phyloP scores from a whole-genome alignment of 2,797 vertebrate genomes.

The Neosilurus mollespiculum region DNA sequence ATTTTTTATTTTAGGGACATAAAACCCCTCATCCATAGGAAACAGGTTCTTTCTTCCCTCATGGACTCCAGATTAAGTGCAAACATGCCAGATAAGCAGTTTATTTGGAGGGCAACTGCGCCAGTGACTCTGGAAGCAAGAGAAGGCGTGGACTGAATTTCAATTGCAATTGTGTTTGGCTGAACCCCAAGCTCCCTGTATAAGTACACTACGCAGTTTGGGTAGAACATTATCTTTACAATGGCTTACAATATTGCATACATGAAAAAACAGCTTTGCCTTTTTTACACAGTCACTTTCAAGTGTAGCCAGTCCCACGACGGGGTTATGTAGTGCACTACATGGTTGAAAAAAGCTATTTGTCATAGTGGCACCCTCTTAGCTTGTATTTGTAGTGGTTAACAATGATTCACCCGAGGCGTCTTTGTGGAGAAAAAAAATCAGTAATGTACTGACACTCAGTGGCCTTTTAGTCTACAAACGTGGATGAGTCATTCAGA shows the following conservation, averaged over 20 bases:
- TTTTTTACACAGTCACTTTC: background rate
- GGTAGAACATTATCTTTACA: background rate
- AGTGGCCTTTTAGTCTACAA: background rate
- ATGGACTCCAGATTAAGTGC: slow-evolving; percentile 31
- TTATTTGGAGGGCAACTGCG: slow-evolving; percentile 56
- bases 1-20: background rate
- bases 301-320: background rate
- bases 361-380: background rate
- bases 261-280: too few species aligned
- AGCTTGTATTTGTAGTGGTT: background rate
- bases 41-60: background rate
- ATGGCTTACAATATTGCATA: background rate
- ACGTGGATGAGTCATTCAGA: background rate
- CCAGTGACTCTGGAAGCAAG: slow-evolving; percentile 62
- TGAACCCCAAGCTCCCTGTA: slow-evolving; percentile 59
- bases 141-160: slow-evolving; percentile 78
- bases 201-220: slow-evolving; percentile 7
- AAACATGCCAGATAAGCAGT: slow-evolving; percentile 45
- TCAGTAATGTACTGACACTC: background rate
- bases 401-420: slow-evolving; percentile 1
- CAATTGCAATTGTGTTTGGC: slow-evolving; percentile 70
- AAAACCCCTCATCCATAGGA: background rate
- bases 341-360: background rate
- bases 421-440: background rate
- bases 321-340: background rate